Conservation (phyloP, 35 echinoderm and acorn worm genomes). For the Ophioderma brevispina region DNA sequence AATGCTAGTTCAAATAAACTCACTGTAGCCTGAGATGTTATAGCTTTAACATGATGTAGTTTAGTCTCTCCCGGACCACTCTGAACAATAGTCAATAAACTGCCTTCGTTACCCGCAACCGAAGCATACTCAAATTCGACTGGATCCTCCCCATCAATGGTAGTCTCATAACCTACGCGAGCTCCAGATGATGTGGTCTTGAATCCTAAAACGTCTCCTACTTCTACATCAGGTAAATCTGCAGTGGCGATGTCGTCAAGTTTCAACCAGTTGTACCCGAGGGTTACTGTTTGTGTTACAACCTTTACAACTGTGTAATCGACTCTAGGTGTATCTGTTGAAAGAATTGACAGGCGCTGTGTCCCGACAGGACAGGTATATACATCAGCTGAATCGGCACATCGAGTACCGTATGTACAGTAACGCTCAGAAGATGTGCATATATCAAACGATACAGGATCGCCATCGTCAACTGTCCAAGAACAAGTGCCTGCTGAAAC, state of each 20-base stretch:
- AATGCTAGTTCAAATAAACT: neutral
- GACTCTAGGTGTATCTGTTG: neutral
- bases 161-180: neutral
- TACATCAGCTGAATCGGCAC: neutral
- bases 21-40: neutral
- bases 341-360: neutral
- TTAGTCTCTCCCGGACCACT: neutral
- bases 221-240: neutral
- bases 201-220: neutral
- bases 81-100: neutral
- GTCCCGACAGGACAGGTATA: neutral
- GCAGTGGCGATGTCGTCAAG: neutral
- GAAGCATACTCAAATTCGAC: neutral
- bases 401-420: neutral
- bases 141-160: neutral
- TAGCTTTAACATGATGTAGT: neutral
- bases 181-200: neutral
- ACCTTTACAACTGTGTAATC: neutral
- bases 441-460: neutral
- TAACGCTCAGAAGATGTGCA: neutral
- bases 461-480: neutral
- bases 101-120: neutral
- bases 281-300: neutral
- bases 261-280: neutral
- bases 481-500: neutral